Base-by-base conservation (phyloP, 2,888 invertebrate species). In the Cryptocephalus moraei region DNA sequence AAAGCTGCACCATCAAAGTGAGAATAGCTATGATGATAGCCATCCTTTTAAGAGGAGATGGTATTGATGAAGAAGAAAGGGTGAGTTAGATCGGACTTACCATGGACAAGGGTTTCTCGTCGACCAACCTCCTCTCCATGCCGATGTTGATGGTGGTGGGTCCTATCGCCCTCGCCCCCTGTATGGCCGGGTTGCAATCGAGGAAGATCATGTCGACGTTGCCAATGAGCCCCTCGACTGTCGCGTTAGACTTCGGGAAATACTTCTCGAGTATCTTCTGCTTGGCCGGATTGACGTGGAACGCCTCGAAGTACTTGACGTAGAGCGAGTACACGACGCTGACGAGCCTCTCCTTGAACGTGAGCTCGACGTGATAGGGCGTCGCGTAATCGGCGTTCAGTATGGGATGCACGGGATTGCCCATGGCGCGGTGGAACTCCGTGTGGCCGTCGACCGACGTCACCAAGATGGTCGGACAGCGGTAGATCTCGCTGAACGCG, bases 331-430 rank as follows among this genome's bases (percentile, higher is more conserved):
- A 58, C 8, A 53, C 33, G 2, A 49, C 47, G 44, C 56, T 57
- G 31, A 48, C 50, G 9, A 60, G 32, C 12, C 62, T 49, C 45
- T 70, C 64, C 14, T 71, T 71, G 33, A 69, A 59, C 12, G 63
- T 72, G 45, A 75, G 55, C 11, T 41, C 44, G 6, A 46, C 46
- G 1, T 51, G 33, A 39, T 44, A 49, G 1, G 58, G 54, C 1
- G 61, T 39, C 8, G 52, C 22, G 3, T 55, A 42, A 33, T 61
- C 60, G 1, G 61, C 56, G 41, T 54, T 47, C 3, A 56, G 39
- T 8, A 54, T 42, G 1, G 55, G 55, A 49, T 60, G 57, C 0
- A 50, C 42, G 8, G 55, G 57, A 44, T 60, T 60, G 11, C 58
- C 60, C 47, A 56, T 48, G 9, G 49, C 36, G 32, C 48, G 45